phyloP scores from a whole-genome alignment of 2,888 invertebrate species.

The Polymixis flavicincta region DNA sequence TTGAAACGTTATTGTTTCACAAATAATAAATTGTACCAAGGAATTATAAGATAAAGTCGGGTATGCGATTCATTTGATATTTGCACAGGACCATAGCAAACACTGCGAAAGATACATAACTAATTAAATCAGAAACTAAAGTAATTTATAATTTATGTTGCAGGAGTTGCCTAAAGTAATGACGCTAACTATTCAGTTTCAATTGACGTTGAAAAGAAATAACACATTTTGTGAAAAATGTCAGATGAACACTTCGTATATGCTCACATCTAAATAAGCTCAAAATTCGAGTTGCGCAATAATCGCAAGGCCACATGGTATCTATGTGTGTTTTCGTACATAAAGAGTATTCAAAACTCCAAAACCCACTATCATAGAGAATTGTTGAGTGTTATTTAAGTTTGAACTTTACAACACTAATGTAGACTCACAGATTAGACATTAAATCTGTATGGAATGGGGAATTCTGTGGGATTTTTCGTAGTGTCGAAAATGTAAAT shows the following conservation, averaged over 20 bases:
- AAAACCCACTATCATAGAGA: constrained; percentile 60
- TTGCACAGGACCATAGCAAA: constrained; percentile 51
- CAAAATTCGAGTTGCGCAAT: constrained; percentile 27
- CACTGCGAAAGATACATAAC: constrained; percentile 48
- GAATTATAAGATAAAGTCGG: constrained; percentile 55
- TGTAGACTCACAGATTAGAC: constrained; percentile 71
- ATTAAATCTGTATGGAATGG: constrained; percentile 69
- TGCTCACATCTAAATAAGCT: constrained; percentile 21
- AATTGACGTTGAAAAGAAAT: not conserved
- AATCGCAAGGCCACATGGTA: constrained; percentile 39
- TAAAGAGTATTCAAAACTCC: constrained; percentile 47
- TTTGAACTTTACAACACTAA: constrained; percentile 65
- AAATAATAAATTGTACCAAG: constrained; percentile 57
- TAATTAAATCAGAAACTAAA: constrained; percentile 39
- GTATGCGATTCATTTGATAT: constrained; percentile 54
- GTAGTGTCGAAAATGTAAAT: constrained; percentile 76
- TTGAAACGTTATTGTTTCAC: constrained; percentile 59
- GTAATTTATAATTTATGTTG: constrained; percentile 26
- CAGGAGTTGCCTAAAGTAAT: not conserved
- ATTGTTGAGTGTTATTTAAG: constrained; percentile 62
- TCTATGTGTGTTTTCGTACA: constrained; percentile 40
- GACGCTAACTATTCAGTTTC: not conserved
- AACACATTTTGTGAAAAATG: not conserved
- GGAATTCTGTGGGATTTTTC: constrained; percentile 73
- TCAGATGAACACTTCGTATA: not conserved